phyloP scores from a whole-genome alignment of 2,113 vertebrate species.

The Danionella cerebrum region DNA sequence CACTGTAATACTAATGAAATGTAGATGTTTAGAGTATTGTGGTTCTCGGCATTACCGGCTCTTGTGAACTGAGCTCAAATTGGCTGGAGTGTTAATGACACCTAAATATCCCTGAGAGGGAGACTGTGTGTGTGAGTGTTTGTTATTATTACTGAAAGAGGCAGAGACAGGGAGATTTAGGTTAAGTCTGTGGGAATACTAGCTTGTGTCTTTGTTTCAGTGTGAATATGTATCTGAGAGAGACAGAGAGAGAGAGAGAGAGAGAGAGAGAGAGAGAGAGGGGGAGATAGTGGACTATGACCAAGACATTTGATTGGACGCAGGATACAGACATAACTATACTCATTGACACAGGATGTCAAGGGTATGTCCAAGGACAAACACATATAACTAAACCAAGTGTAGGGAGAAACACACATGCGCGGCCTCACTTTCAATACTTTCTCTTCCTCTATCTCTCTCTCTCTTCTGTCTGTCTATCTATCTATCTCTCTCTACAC shows the following conservation, averaged over 20 bases:
- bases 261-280: constrained; percentile 41
- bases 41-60: background rate
- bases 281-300: constrained; percentile 15
- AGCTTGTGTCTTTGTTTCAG: background rate
- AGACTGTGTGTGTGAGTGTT: background rate
- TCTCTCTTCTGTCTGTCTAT: background rate
- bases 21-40: background rate
- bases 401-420: constrained; percentile 7
- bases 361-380: constrained; percentile 47
- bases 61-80: background rate
- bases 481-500: background rate
- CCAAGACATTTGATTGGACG: constrained; percentile 51
- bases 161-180: background rate
- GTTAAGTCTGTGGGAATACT: background rate
- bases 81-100: background rate
- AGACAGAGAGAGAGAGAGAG: background rate
- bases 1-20: background rate
- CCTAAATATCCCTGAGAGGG: background rate
- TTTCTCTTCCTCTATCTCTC: background rate
- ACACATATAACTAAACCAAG: constrained; percentile 37
- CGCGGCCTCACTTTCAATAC: background rate
- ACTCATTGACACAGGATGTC: constrained; percentile 46
- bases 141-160: background rate
- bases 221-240: background rate
- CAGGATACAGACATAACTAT: constrained; percentile 57